Base-by-base conservation (phyloP, 2,113 vertebrate genomes). In the Neogale vison region DNA sequence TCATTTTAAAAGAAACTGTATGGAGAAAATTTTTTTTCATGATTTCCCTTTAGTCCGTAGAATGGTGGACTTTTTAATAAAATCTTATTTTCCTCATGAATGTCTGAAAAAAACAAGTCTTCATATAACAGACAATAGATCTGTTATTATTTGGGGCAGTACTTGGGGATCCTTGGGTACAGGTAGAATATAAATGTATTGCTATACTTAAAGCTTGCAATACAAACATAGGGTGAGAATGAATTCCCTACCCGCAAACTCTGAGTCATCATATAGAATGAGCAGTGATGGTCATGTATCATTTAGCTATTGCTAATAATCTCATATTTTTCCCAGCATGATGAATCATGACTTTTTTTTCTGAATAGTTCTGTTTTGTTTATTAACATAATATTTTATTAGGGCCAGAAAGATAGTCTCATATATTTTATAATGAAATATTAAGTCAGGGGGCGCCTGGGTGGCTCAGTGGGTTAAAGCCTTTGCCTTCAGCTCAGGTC, bases 1-100 rank as follows among this genome's bases (percentile, higher is more conserved):
- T 95, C 18, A 86, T 71, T 15, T n/a, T 88, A 84, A 87, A 95
- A 97, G 87, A 87, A 93, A 61, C 23, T 93, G 13, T 12, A 71
- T 15, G 93, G 47, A 95, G 72, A 86, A 92, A 47, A 36, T 67
- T 47, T 55, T 45, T 87, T 87, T 94, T 94, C 36, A 34, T 96
- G 71, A 77, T 94, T 88, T 95, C 10, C 39, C 39, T 82, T 45
- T 80, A 71, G 36, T 93, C 29, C 0, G 1, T 88, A 31, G 77
- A 95, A 82, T 87, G 45, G 63, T 55, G 92, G 15, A 85, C 7
- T 77, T 63, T 50, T 86, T 80, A 95, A 85, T 93, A 67, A 80
- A 96, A 65, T 97, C 17, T 84, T 92, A 69, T 39, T 93, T 88
- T 21, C 39, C 65, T 26, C 13, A 50, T 97, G 42, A 80, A 34